These are phyloP conservation scores for Protosalanx chinensis DNA, from an alignment of 2,797 vertebrate species.

Conservation along the genomic window DNA sequence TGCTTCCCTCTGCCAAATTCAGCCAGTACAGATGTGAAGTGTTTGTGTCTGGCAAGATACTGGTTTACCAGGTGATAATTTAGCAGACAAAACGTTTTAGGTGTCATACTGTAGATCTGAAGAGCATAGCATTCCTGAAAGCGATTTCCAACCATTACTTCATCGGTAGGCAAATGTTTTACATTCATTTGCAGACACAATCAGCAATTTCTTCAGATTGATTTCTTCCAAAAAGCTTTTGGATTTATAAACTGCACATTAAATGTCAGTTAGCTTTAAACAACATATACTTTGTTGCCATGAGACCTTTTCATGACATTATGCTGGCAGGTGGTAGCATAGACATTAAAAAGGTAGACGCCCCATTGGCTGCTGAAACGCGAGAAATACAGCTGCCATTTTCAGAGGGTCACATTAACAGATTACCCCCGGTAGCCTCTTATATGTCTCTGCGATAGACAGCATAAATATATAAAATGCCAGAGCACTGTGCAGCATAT, in stretches of 20 bases:
- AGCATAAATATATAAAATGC: no score
- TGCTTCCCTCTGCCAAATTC: background rate
- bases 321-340: conserved; percentile 28
- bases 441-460: no score
- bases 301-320: conserved; percentile 19
- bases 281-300: conserved; percentile 1
- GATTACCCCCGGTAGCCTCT: no score
- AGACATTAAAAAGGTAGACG: no score
- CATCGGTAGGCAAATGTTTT: background rate
- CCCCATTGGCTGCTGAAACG: no score
- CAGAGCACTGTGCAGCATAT: no score
- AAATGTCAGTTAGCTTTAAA: conserved; percentile 18
- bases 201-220: conserved; percentile 11
- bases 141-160: background rate
- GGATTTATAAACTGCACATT: conserved; percentile 18
- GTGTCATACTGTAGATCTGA: no score
- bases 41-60: conserved; percentile 1
- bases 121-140: background rate
- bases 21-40: background rate
- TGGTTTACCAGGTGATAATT: background rate
- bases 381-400: no score
- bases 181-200: background rate
- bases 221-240: conserved; percentile 25
- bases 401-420: no score
- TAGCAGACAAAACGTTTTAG: background rate